Conservation (phyloP, 2,113 vertebrate species). For the Bubo bubo region DNA sequence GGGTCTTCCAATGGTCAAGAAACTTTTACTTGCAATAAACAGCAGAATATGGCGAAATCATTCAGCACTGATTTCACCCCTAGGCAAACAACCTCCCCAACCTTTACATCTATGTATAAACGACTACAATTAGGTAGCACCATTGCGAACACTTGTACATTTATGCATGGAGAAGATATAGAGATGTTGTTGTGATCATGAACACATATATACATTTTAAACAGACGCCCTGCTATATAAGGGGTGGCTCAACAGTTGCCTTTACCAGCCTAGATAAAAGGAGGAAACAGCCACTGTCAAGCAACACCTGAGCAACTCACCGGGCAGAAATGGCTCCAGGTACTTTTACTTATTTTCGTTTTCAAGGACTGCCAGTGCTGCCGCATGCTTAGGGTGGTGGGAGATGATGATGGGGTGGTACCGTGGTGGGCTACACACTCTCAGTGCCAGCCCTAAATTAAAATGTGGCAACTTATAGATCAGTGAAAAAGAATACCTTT, state of each 20-base stretch:
- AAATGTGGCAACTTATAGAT: not conserved
- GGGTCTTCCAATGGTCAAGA: not conserved
- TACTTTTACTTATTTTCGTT: conserved; percentile 7
- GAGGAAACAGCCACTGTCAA: not conserved
- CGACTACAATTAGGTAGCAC: not conserved
- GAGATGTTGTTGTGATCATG: not conserved
- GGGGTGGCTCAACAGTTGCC: not conserved
- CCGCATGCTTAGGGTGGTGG: not conserved
- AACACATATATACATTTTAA: conserved; percentile 21
- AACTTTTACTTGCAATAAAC: not conserved
- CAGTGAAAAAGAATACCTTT: not conserved
- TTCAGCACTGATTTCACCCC: not conserved
- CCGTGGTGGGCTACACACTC: not conserved
- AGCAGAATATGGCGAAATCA: not conserved
- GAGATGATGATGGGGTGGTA: not conserved
- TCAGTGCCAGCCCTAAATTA: not conserved
- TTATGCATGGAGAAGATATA: conserved; percentile 17
- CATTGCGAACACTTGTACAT: not conserved
- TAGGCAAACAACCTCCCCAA: conserved; percentile 8
- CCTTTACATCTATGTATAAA: conserved; percentile 43
- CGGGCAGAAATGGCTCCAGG: conserved; percentile 65
- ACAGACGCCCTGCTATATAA: conserved; percentile 59
- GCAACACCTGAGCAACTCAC: not conserved
- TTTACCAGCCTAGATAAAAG: not conserved
- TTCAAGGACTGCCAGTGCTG: not conserved